A percentile compares a stretch with the other conserved stretches of the same genome.
phyloP scores from a whole-genome alignment of 1,140 invertebrate genomes.

The Zaprionus tsacasi region DNA sequence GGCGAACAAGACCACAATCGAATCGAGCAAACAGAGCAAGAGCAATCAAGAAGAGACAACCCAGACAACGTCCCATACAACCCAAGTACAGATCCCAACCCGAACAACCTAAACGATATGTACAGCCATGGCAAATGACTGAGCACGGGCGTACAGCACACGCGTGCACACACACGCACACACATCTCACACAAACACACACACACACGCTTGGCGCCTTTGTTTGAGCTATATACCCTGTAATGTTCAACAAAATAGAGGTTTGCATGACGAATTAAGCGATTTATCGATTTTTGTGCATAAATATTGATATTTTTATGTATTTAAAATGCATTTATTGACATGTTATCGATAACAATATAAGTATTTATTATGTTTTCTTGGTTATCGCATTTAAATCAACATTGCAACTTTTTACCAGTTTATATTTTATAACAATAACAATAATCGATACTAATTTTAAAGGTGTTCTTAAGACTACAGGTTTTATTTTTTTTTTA shows the following conservation, averaged over 20 bases:
- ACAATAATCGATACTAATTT: background rate
- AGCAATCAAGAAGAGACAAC: conserved; percentile 16
- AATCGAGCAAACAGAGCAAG: background rate
- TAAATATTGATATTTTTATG: no score
- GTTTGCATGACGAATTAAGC: no score
- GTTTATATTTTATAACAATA: background rate
- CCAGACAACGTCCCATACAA: background rate
- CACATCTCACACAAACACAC: conserved; percentile 11
- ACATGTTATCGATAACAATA: no score
- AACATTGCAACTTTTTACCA: no score
- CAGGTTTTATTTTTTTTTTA: no score
- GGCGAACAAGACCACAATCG: conserved; percentile 50
- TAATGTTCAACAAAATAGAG: background rate
- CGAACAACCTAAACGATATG: conserved; percentile 8
- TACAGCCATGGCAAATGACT: conserved; percentile 19
- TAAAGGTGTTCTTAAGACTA: background rate
- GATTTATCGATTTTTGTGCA: no score
- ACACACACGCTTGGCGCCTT: conserved; percentile 36
- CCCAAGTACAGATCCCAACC: background rate
- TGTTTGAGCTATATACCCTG: conserved; percentile 11
- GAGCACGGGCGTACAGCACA: conserved; percentile 53
- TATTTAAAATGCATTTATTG: background rate
- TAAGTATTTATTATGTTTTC: no score
- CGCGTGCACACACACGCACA: conserved; percentile 23
- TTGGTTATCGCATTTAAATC: background rate